Conservation (phyloP, 2,888 invertebrate species). For the Pachliopta kotzebuea region DNA sequence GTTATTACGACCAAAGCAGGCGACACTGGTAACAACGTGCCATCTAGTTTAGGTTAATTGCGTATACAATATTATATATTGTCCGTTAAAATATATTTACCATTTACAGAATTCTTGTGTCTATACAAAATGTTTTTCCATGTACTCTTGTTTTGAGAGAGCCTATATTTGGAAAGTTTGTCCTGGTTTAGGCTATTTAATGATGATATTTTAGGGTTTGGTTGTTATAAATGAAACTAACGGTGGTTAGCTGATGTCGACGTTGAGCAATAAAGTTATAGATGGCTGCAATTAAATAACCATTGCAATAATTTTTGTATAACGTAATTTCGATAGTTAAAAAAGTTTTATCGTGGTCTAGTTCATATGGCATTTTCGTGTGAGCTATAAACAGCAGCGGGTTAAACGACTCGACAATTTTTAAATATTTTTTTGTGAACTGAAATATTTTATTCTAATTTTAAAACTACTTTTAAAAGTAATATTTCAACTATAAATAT, state of each 20-base stretch:
- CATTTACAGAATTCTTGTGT: conserved; percentile 81
- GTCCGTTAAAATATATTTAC: conserved; percentile 82
- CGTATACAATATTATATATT: conserved; percentile 82
- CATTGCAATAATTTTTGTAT: conserved; percentile 67
- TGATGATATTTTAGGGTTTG: conserved; percentile 45
- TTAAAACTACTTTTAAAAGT: conserved; percentile 9
- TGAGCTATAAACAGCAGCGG: conserved; percentile 39
- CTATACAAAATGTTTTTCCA: conserved; percentile 80
- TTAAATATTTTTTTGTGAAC: conserved; percentile 10
- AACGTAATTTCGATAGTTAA: conserved; percentile 60
- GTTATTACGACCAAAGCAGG: conserved; percentile 73
- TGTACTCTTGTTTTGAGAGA: conserved; percentile 82
- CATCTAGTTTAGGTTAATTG: conserved; percentile 82
- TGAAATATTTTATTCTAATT: background rate
- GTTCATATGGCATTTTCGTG: conserved; percentile 70
- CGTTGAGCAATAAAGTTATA: conserved; percentile 31
- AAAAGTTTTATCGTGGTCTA: conserved; percentile 43
- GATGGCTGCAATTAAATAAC: conserved; percentile 37
- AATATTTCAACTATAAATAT: background rate
- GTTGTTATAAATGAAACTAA: conserved; percentile 42
- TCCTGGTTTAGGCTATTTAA: conserved; percentile 48
- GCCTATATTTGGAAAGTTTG: conserved; percentile 76
- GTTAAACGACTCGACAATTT: conserved; percentile 3
- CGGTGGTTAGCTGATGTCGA: conserved; percentile 30
- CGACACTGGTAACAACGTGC: conserved; percentile 78